Base-by-base conservation (phyloP, 2,113 vertebrate species). In the Loxodonta africana region DNA sequence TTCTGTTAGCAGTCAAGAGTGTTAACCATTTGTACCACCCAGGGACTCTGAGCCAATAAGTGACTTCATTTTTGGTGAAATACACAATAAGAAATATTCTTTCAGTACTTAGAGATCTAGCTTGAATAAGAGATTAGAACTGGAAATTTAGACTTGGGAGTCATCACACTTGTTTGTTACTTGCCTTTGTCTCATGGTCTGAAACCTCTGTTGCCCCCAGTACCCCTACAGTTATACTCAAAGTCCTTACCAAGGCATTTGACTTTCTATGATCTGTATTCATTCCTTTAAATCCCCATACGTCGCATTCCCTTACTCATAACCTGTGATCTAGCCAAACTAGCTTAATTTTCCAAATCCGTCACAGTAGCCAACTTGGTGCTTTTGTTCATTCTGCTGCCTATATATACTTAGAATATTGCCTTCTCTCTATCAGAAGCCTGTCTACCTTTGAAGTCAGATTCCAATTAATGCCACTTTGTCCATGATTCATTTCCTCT, bases 401-500 rank as follows among this genome's bases (percentile, higher is more conserved):
- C 20, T 87, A 1, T 46, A 12, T 25, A 0, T 51, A 8, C n/a
- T 77, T 94, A 23, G 37, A 80, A n/a, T 65, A 65, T 21, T 14
- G 21, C 21, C 28, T 85, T 69, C 8, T 53, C n/a, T 63, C 82
- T 53, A 60, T 73, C 62, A 89, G 77, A 90, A 85, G 69, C 26
- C 30, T 83, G 3, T 90, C 81, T 82, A 53, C 57, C 57, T 62
- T 88, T 91, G 33, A 17, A 83, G 48, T n/a, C 26, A 84, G 30
- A 65, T 95, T 81, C 81, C 83, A 87, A 93, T 57, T 57, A 57
- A 83, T 51, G 30, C 53, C 0, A 37, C 21, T 71, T 76, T 62
- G 23, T 53, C 60, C n/a, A 6, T 78, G 88, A 94, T 88, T 95
- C 67, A 90, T 93, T 95, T 93, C 44, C 60, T 92, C 57, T 67